Base-by-base conservation (phyloP, 2,888 invertebrate genomes). In the Micropterix aruncella region DNA sequence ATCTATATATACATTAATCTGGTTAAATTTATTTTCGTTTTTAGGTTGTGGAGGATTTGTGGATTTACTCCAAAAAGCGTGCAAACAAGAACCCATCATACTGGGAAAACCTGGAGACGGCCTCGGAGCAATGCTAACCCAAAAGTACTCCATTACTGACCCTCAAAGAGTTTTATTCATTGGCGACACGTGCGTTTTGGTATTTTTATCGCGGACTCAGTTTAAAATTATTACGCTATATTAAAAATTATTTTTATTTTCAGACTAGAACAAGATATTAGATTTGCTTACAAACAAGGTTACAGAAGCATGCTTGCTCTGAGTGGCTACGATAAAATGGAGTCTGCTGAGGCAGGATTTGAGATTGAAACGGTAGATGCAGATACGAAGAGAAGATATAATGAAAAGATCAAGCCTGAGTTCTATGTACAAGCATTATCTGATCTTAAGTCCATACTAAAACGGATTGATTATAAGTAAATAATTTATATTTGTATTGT, bases 171-270 rank as follows among this genome's bases (percentile, higher is more conserved):
- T 57, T 41, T 44, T 61, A 3, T 58, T 61, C 37, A 51, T 61
- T 41, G 61, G 61, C 17, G 61, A 61, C 40, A 53, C 57, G 61
- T 61, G 46, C 57, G 57, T 55, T 3, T 37, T 15, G 37, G 15
- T 3, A 16, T 5, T n/a, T 43, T 12, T 7, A n/a, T n/a, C n/a
- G n/a, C n/a, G n/a, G n/a, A n/a, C n/a, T n/a, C n/a, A n/a, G n/a
- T n/a, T n/a, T n/a, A n/a, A n/a, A n/a, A n/a, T n/a, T n/a, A n/a
- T n/a, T n/a, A n/a, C n/a, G n/a, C n/a, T n/a, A n/a, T n/a, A n/a
- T n/a, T n/a, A n/a, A n/a, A n/a, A n/a, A n/a, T n/a, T n/a, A n/a
- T n/a, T n/a, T n/a, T n/a, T n/a, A n/a, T n/a, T n/a, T n/a, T n/a
- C 47, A 61, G 61, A 38, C 43, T 55, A 2, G 41, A 51, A 3